Percentiles rank a stretch among this genome's conserved stretches.
Evolutionary conservation across 2,797 vertebrate genomes (phyloP).

Genomic region (Clamator glandarius): DNA sequence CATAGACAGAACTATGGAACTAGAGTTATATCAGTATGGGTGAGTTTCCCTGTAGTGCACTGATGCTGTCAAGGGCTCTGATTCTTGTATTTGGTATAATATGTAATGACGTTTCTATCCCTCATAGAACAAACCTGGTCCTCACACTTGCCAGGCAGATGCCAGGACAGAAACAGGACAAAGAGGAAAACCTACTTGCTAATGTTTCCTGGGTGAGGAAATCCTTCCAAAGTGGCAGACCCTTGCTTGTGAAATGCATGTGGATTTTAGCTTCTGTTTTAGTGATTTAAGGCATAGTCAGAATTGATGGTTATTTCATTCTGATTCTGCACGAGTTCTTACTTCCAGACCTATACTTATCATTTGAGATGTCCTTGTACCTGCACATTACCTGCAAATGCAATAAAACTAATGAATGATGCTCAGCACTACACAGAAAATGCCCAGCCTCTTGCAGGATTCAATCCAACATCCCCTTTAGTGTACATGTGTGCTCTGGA

Average conservation of each 20-base stretch:
- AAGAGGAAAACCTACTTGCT: neutral
- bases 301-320: constrained; percentile 2
- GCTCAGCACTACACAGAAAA: neutral
- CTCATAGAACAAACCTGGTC: neutral
- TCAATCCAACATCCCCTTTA: neutral
- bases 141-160: neutral
- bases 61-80: neutral
- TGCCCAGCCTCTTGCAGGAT: neutral
- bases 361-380: constrained; percentile 11
- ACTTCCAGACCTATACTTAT: neutral
- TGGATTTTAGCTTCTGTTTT: constrained; percentile 47
- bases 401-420: neutral
- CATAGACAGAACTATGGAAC: neutral
- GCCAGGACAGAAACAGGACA: neutral
- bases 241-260: constrained; percentile 21
- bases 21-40: neutral
- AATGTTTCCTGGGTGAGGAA: neutral
- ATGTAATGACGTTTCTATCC: neutral
- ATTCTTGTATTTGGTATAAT: neutral
- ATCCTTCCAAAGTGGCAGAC: neutral
- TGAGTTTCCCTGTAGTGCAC: neutral
- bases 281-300: constrained; percentile 8
- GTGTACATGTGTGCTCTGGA: neutral
- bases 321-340: neutral
- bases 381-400: constrained; percentile 24